These are phyloP conservation scores for Chroicocephalus ridibundus DNA, from an alignment of 2,113 vertebrate genomes.

Conservation along the genomic window DNA sequence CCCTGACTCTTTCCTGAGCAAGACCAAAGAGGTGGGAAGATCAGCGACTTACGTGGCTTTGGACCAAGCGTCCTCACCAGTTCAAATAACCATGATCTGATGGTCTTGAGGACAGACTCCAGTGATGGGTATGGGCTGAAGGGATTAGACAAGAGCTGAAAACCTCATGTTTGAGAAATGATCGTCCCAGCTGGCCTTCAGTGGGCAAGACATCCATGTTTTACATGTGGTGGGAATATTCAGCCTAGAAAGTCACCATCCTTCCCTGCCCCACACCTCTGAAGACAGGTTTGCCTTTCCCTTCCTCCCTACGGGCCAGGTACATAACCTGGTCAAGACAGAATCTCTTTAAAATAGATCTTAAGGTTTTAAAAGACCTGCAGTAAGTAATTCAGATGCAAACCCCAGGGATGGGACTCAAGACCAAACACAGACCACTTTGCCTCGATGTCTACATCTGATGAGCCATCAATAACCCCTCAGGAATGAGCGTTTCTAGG, in stretches of 20 bases:
- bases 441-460: background rate
- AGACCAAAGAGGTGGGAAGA: background rate
- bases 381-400: background rate
- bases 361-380: background rate
- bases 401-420: background rate
- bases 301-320: background rate
- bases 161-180: background rate
- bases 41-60: background rate
- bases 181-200: background rate
- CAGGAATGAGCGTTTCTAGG: background rate
- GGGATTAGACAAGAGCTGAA: background rate
- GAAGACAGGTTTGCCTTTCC: background rate
- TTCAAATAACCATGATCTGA: background rate
- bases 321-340: background rate
- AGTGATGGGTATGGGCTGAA: background rate
- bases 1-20: background rate
- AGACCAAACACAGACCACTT: background rate
- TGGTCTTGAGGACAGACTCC: background rate
- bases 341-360: background rate
- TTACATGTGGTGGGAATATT: background rate
- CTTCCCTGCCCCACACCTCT: background rate
- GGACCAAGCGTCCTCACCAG: background rate
- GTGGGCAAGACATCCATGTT: background rate
- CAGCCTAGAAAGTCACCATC: background rate
- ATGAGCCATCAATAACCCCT: background rate